Percentiles rank a stretch among this genome's conserved stretches.
These are phyloP conservation scores for Dyspetes luteomarginatus DNA, from an alignment of 2,888 invertebrate species.

Conservation along the genomic window DNA sequence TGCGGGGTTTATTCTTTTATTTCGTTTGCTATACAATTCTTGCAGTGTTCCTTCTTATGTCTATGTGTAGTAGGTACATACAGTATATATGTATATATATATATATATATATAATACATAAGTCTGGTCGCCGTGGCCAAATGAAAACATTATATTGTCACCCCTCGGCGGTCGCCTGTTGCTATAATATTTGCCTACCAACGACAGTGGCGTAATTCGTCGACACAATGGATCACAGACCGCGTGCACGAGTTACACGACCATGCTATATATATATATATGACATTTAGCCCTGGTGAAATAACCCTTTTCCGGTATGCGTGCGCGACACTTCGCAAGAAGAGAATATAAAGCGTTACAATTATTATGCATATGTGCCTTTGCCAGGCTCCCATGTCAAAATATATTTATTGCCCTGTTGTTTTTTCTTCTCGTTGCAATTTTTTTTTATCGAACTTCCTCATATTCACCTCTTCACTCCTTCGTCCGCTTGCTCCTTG, in stretches of 20 bases:
- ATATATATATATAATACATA: slow-evolving; percentile 18
- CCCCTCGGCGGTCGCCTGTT: slow-evolving; percentile 75
- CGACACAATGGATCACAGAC: slow-evolving; percentile 72
- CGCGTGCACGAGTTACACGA: slow-evolving; percentile 60
- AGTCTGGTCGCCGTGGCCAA: slow-evolving; percentile 53
- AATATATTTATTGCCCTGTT: slow-evolving; percentile 82
- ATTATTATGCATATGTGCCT: slow-evolving; percentile 78
- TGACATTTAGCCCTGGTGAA: slow-evolving; percentile 15
- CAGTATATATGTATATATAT: not conserved
- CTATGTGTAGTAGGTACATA: not conserved
- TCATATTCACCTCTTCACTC: slow-evolving; percentile 48
- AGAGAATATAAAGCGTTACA: slow-evolving; percentile 74
- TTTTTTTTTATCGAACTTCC: slow-evolving; percentile 11
- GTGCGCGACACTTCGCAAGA: slow-evolving; percentile 49
- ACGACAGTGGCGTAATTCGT: slow-evolving; percentile 78
- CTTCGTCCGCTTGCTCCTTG: slow-evolving; percentile 62
- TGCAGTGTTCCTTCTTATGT: not conserved
- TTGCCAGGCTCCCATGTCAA: slow-evolving; percentile 83
- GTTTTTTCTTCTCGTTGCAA: not conserved
- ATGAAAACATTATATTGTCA: slow-evolving; percentile 74
- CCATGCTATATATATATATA: slow-evolving; percentile 21
- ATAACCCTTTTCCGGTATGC: slow-evolving; percentile 50
- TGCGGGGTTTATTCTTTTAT: slow-evolving; percentile 48
- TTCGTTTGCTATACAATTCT: slow-evolving; percentile 31
- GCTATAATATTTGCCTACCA: slow-evolving; percentile 81